Percentiles rank a stretch among this genome's conserved stretches.
Evolutionary conservation across 2,113 vertebrate genomes (phyloP).

Genomic region (Accipiter virgatus): DNA sequence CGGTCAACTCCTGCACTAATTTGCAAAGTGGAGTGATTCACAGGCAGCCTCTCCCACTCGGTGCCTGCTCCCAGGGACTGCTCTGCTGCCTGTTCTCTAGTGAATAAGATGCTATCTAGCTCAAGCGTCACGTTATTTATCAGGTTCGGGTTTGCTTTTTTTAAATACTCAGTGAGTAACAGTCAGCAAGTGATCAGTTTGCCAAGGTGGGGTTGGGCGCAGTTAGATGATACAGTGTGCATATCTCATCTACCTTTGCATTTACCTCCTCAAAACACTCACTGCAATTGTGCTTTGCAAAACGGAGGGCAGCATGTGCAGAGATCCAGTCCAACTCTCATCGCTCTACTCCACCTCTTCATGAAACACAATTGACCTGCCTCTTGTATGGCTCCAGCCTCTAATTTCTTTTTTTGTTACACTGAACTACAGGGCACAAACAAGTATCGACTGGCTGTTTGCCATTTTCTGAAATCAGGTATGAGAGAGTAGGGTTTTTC

Average conservation of each 20-base stretch:
- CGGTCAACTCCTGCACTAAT: neutral
- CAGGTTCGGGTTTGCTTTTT: neutral
- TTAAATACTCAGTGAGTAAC: neutral
- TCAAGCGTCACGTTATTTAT: neutral
- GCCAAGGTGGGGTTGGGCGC: neutral
- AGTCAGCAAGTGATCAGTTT: neutral
- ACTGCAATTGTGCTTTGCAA: neutral
- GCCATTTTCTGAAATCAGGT: neutral
- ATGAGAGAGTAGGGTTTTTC: accelerated
- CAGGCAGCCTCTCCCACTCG: neutral
- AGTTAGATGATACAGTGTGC: neutral
- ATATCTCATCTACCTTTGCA: neutral
- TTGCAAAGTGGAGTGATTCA: neutral
- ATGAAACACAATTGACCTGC: neutral
- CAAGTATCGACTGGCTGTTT: neutral
- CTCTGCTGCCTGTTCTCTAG: neutral
- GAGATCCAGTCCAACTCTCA: neutral
- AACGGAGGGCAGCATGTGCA: neutral
- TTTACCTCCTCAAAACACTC: neutral
- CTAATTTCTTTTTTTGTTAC: neutral
- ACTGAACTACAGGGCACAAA: neutral
- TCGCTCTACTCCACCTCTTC: neutral
- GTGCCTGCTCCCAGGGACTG: neutral
- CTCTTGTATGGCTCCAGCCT: neutral
- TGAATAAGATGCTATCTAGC: neutral